Evolutionary conservation across 1,140 invertebrate species (phyloP).

Genomic region (Copidosoma floridanum): DNA sequence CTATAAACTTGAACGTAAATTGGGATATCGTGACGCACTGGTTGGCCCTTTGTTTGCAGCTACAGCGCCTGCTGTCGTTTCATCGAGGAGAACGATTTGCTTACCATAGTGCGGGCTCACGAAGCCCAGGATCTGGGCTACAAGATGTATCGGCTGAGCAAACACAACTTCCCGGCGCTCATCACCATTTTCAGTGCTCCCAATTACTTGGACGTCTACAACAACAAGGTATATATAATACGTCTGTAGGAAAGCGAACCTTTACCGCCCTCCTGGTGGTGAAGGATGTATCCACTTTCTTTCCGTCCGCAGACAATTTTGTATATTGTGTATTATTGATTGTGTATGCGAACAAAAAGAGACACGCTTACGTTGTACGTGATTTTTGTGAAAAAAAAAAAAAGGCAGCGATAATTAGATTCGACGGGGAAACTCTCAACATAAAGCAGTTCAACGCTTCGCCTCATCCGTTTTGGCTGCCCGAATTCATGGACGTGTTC

Average conservation of each 20-base stretch:
- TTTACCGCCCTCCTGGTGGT: no score
- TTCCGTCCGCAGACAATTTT: no score
- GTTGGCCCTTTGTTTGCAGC: constrained; percentile 58
- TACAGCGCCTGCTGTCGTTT: constrained; percentile 99
- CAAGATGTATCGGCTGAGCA: constrained; percentile 99
- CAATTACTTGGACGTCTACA: constrained; percentile 99
- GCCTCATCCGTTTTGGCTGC: constrained; percentile 99
- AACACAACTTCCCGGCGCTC: constrained; percentile 98
- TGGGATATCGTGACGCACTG: no score
- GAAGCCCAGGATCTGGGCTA: constrained; percentile 99
- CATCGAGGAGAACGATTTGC: constrained; percentile 98
- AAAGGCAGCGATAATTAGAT: constrained; percentile 98
- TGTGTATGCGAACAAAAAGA: no score
- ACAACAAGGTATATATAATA: constrained; percentile 94
- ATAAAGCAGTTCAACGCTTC: constrained; percentile 99
- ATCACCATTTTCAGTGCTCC: constrained; percentile 99
- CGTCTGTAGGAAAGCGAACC: no score
- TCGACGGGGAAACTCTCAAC: constrained; percentile 99
- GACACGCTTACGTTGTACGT: no score
- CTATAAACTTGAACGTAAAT: not conserved
- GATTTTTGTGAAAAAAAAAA: no score
- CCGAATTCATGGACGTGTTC: constrained; percentile 99
- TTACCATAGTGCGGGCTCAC: constrained; percentile 99
- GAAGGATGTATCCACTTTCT: no score
- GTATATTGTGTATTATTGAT: no score